Percentiles rank a stretch among this genome's conserved stretches.
Conservation (phyloP, 2,797 vertebrate species). For the Hippocampus kuda region DNA sequence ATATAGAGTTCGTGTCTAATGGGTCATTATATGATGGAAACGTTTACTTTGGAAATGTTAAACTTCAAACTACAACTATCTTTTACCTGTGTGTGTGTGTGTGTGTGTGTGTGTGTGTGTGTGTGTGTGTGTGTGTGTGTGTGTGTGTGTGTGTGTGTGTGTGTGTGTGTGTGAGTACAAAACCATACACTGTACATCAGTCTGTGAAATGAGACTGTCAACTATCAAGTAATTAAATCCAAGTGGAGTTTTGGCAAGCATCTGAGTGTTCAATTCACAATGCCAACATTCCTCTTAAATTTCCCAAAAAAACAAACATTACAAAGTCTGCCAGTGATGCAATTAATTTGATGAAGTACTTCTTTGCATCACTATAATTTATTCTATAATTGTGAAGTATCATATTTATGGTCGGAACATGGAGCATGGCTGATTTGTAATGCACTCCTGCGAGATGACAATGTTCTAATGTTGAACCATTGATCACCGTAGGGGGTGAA, state of each 20-base stretch:
- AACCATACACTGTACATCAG: conserved; percentile 37
- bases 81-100: background rate
- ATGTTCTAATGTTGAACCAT: conserved; percentile 1
- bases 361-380: conserved; percentile 11
- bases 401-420: background rate
- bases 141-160: background rate
- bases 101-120: too few relatives aligned
- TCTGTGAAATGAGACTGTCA: conserved; percentile 32
- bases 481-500: conserved; percentile 9
- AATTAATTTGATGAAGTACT: conserved; percentile 21
- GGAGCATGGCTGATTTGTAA: background rate
- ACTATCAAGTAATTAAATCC: conserved; percentile 49
- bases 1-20: background rate
- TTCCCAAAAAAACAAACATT: conserved; percentile 26
- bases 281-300: conserved; percentile 51
- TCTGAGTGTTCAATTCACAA: conserved; percentile 25
- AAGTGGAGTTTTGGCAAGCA: conserved; percentile 45
- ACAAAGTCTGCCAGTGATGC: conserved; percentile 20
- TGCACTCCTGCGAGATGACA: background rate
- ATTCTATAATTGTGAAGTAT: background rate
- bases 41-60: background rate
- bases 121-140: background rate
- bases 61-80: too few relatives aligned
- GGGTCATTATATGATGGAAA: background rate
- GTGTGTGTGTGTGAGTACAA: background rate